Evolutionary conservation across 2,797 vertebrate species (phyloP), one percentile per base, ranked within the genome.

Genomic region (Argyrosomus regius): DNA sequence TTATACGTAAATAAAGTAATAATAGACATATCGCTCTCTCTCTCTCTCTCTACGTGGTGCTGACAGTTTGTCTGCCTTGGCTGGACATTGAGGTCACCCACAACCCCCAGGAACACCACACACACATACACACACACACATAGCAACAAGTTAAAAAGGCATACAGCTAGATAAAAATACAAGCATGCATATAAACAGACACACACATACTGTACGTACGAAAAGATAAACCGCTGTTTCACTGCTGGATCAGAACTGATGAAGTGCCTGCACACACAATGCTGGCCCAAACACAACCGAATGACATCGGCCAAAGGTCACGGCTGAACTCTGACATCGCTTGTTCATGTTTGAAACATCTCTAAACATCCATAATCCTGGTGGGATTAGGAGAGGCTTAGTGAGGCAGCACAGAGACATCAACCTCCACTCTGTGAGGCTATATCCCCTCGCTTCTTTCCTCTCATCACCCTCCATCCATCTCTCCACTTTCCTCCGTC

Each of bases 281-380:
- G 41, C 63, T 16, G 69, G 11, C 41, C 76, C 48, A 68, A 72
- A 81, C 58, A 45, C 35, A 57, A 63, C 24, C 17, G 16, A 67
- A 61, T 24, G 50, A 48, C 72, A 78, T 73, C 7, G 52, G 72
- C 85, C 74, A 83, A 73, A 84, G 74, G 80, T 77, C 63, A 59
- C 2, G 11, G 64, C 72, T 73, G 69, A 81, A 70, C 39, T 85
- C 63, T 77, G 76, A 75, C 82, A 76, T 56, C 0, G 67, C 48
- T 75, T 73, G 72, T 78, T 86, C 72, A n/a, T 56, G 52, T 77
- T 81, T 86, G 69, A 83, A 81, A 72, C 72, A 78, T 78, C 72
- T 84, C 20, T 78, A 84, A 85, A 88, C 87, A 81, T 62, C 49
- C 50, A 59, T 84, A 75, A 91, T 87, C 77, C 81, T n/a, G 62